A percentile compares a stretch with the other conserved stretches of the same genome.
Evolutionary conservation across 2,113 vertebrate genomes (phyloP).

Genomic region (Podarcis raffonei): DNA sequence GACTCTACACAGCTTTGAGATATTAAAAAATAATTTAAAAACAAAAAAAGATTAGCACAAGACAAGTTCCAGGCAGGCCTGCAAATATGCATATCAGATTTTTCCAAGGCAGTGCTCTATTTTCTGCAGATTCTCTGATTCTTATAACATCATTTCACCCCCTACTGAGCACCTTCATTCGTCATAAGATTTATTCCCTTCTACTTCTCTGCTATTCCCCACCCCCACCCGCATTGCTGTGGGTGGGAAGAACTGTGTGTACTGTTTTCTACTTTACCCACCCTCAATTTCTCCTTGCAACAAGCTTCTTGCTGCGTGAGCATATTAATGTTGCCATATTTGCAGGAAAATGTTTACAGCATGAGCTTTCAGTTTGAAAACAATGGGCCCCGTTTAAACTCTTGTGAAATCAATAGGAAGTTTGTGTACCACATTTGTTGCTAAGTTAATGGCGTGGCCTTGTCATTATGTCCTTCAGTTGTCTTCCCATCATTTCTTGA

Average conservation of each 20-base stretch:
- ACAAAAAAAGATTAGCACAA: background rate
- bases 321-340: background rate
- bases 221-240: background rate
- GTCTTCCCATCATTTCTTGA: background rate
- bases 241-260: background rate
- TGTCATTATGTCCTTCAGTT: background rate
- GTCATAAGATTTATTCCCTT: background rate
- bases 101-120: background rate
- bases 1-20: background rate
- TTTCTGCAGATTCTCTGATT: background rate
- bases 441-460: background rate
- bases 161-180: background rate
- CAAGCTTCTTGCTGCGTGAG: background rate
- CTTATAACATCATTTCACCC: background rate
- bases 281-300: background rate
- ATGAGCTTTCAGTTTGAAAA: background rate
- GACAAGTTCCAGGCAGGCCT: background rate
- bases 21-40: background rate
- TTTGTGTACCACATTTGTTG: background rate
- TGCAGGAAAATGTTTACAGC: background rate
- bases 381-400: background rate
- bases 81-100: background rate
- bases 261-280: background rate
- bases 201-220: background rate
- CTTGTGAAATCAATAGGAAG: background rate